Percentiles rank a stretch among this genome's conserved stretches.
Evolutionary conservation across 2,113 vertebrate genomes (phyloP).

Genomic region (Microtus pennsylvanicus): DNA sequence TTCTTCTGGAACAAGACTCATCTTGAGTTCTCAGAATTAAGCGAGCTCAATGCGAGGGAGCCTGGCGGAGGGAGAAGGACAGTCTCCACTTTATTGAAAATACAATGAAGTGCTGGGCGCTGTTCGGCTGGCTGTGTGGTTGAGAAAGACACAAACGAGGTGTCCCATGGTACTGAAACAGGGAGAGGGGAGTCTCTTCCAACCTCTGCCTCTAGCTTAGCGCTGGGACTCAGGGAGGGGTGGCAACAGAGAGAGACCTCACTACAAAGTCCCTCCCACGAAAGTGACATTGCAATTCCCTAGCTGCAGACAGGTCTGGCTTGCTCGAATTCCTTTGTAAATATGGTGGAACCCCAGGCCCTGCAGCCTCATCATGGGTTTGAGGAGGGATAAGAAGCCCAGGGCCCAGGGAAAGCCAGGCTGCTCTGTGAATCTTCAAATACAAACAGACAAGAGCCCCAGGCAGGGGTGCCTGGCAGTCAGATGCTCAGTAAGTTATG

Average conservation of each 20-base stretch:
- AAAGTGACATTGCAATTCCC: neutral
- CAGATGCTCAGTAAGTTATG: neutral
- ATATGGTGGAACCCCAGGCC: neutral
- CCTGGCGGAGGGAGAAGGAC: accelerated
- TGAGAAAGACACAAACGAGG: neutral
- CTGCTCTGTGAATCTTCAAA: neutral
- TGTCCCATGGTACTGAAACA: neutral
- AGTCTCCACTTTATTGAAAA: neutral
- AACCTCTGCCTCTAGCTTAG: neutral
- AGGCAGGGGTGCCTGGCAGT: accelerated
- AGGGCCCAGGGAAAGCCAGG: neutral
- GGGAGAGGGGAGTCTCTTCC: accelerated
- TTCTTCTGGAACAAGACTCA: no score
- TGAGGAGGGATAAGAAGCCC: neutral
- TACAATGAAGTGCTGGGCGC: neutral
- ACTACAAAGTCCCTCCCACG: accelerated
- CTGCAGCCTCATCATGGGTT: no score
- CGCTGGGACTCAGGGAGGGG: neutral
- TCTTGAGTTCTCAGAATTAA: neutral
- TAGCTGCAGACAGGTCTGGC: neutral
- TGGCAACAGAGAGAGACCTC: neutral
- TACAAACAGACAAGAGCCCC: neutral
- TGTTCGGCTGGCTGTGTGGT: neutral
- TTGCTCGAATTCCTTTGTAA: neutral
- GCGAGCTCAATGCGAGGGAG: neutral